These are phyloP conservation scores for Laterallus jamaicensis DNA, from an alignment of 2,113 vertebrate species.

Conservation along the genomic window DNA sequence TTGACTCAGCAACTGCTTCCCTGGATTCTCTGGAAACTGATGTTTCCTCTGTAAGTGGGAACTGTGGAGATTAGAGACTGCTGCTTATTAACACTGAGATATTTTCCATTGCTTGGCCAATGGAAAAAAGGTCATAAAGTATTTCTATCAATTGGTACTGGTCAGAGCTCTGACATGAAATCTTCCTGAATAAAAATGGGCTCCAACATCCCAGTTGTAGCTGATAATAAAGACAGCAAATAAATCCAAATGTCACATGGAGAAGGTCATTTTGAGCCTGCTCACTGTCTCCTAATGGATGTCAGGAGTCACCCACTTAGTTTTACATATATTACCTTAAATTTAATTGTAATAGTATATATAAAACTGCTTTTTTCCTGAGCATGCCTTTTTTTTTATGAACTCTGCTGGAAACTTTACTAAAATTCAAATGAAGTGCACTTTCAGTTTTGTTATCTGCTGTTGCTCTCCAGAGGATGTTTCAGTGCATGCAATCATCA, in stretches of 20 bases:
- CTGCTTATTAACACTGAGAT: neutral
- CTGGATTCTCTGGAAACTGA: neutral
- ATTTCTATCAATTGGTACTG: neutral
- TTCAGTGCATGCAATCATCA: neutral
- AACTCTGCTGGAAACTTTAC: neutral
- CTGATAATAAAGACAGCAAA: neutral
- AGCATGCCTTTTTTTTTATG: neutral
- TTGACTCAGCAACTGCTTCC: neutral
- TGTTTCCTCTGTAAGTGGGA: neutral
- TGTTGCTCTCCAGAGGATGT: neutral
- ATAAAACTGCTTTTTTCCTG: no score
- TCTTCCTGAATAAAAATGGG: neutral
- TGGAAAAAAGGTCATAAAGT: neutral
- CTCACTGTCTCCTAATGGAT: neutral
- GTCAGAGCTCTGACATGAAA: neutral
- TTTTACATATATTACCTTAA: neutral
- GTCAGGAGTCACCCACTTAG: neutral
- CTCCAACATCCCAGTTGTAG: rapidly evolving
- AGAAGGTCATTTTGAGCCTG: neutral
- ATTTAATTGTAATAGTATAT: neutral
- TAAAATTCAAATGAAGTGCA: neutral
- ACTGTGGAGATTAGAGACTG: neutral
- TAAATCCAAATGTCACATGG: neutral
- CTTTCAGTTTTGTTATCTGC: neutral
- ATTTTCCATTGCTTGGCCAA: neutral